A percentile compares a stretch with the other conserved stretches of the same genome.
phyloP scores from a whole-genome alignment of 2,113 vertebrate species.

The Gobius niger region DNA sequence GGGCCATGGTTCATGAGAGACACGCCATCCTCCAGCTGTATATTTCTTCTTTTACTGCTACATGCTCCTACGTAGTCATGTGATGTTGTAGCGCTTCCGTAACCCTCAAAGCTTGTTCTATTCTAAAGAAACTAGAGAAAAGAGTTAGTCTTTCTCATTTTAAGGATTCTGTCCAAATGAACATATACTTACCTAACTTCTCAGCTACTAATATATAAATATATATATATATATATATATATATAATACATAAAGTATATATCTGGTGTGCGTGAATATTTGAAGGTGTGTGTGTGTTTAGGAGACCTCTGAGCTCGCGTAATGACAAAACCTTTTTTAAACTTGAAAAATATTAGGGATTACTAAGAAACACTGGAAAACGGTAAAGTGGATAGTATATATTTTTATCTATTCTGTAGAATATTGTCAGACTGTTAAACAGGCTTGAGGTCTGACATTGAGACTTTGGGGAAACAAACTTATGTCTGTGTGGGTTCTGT shows the following conservation, averaged over 20 bases:
- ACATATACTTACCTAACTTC: slow-evolving; percentile 62
- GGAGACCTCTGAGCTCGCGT: slow-evolving; percentile 63
- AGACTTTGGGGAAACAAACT: slow-evolving; percentile 28
- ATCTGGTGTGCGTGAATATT: slow-evolving; percentile 6
- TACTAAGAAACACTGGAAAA: slow-evolving; percentile 74
- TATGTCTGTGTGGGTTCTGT: slow-evolving; percentile 31
- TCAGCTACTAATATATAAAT: slow-evolving; percentile 59
- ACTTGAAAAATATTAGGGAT: slow-evolving; percentile 61
- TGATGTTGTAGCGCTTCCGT: slow-evolving; percentile 70
- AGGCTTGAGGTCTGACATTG: slow-evolving; percentile 50
- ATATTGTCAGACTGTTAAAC: slow-evolving; percentile 70
- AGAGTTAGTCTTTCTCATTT: slow-evolving; percentile 47
- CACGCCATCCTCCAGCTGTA: slow-evolving; percentile 56
- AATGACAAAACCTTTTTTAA: slow-evolving; percentile 61
- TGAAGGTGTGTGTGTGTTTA: slow-evolving; percentile 20
- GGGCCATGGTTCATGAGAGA: slow-evolving; percentile 54
- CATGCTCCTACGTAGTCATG: slow-evolving; percentile 69
- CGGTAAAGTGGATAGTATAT: slow-evolving; percentile 73
- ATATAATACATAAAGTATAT: slow-evolving; percentile 29
- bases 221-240: slow-evolving; percentile 30
- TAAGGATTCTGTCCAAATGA: slow-evolving; percentile 60
- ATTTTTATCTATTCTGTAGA: slow-evolving; percentile 75
- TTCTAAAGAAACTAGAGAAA: slow-evolving; percentile 48
- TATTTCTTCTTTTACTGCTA: slow-evolving; percentile 49
- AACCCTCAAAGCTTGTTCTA: slow-evolving; percentile 49